A percentile compares a stretch with the other conserved stretches of the same genome.
phyloP scores from a whole-genome alignment of 1,140 invertebrate genomes.

The Ceratina australensis region DNA sequence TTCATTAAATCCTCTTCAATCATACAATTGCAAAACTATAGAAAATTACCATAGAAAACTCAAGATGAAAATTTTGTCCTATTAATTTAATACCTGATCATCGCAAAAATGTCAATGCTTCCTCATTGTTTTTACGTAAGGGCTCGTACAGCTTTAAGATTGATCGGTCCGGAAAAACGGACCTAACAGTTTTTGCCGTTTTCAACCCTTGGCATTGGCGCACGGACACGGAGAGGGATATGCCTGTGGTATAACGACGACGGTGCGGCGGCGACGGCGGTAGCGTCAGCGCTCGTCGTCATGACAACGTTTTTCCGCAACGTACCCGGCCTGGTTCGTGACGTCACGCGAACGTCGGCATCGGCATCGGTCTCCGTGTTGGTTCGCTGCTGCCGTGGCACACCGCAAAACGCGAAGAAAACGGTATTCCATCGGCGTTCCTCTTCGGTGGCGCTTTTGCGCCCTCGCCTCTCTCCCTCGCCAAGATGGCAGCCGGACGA shows the following conservation, averaged over 20 bases:
- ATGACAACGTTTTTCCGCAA: constrained; percentile 76
- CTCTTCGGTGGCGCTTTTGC: constrained; percentile 50
- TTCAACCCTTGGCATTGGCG: constrained; percentile 53
- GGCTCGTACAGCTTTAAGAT: too few species aligned
- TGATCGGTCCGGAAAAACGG: not conserved
- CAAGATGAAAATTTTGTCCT: too few species aligned
- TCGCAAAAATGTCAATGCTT: too few species aligned
- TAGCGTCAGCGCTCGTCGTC: constrained; percentile 69
- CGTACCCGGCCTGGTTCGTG: constrained; percentile 72
- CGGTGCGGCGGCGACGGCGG: constrained; percentile 46
- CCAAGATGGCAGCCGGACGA: constrained; percentile 51
- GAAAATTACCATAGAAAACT: too few species aligned
- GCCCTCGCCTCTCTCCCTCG: not conserved
- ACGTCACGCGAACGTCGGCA: constrained; percentile 67
- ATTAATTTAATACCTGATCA: too few species aligned
- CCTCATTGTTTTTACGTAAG: too few species aligned
- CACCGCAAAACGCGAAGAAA: constrained; percentile 36
- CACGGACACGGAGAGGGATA: constrained; percentile 4
- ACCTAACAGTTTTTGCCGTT: constrained; percentile 19
- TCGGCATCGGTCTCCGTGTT: constrained; percentile 44
- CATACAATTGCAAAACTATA: too few species aligned
- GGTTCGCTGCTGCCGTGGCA: constrained; percentile 36
- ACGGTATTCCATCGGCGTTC: constrained; percentile 43
- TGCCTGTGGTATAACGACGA: constrained; percentile 44
- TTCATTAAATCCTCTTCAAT: too few species aligned